Percentiles rank a stretch among this genome's conserved stretches.
Evolutionary conservation across 2,888 invertebrate genomes (phyloP).

Genomic region (Scelioninae gen. 1): DNA sequence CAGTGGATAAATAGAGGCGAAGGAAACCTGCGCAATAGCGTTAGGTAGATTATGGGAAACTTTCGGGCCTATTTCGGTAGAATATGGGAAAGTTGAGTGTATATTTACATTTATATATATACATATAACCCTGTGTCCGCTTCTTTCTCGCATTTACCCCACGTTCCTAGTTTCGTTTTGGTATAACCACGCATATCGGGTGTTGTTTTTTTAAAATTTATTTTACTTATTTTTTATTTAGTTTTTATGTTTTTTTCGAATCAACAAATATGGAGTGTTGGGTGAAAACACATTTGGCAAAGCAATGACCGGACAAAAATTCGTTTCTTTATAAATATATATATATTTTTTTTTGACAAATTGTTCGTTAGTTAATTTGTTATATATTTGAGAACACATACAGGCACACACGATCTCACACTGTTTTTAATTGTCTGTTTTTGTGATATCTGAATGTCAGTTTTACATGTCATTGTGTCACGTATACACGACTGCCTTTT

Average conservation of each 20-base stretch:
- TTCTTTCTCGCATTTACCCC: slow-evolving; percentile 68
- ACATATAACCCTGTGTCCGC: slow-evolving; percentile 70
- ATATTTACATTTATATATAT: slow-evolving; percentile 52
- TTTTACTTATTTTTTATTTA: background rate
- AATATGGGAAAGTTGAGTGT: too few relatives aligned
- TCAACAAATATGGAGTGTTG: slow-evolving; percentile 5
- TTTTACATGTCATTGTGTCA: slow-evolving; percentile 28
- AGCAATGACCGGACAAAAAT: slow-evolving; percentile 30
- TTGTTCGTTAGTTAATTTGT: slow-evolving; percentile 15
- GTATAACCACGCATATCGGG: slow-evolving; percentile 5
- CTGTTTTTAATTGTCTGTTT: slow-evolving; percentile 42
- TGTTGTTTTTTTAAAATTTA: slow-evolving; percentile 3
- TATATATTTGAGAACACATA: slow-evolving; percentile 6
- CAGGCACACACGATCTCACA: slow-evolving; percentile 25
- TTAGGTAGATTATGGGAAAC: too few relatives aligned
- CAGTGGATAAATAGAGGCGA: too few relatives aligned
- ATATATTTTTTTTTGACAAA: background rate
- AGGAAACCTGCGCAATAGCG: too few relatives aligned
- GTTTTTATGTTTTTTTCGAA: background rate
- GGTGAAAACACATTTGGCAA: slow-evolving; percentile 9
- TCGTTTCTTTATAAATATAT: slow-evolving; percentile 2
- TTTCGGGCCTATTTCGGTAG: too few relatives aligned
- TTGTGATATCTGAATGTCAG: slow-evolving; percentile 47
- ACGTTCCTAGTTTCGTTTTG: slow-evolving; percentile 59
- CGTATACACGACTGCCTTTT: slow-evolving; percentile 16